phyloP scores from a whole-genome alignment of 1,140 invertebrate species.

The Babylonia areolata region DNA sequence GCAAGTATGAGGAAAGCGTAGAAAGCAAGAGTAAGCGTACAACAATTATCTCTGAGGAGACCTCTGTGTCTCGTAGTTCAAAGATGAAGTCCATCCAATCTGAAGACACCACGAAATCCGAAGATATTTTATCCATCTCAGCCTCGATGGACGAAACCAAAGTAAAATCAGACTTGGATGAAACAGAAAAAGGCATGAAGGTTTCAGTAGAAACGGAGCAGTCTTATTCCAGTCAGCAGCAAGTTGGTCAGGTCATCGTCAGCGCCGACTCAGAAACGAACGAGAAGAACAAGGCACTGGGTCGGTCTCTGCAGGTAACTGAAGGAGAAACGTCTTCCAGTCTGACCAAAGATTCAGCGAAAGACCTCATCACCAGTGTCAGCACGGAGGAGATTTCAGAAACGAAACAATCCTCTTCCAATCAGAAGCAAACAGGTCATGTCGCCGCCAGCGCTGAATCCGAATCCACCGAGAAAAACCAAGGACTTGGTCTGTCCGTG shows the following conservation, averaged over 20 bases:
- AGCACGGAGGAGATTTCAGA: conserved; percentile 18
- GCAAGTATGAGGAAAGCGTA: neutral
- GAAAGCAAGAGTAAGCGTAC: neutral
- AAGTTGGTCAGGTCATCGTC: neutral
- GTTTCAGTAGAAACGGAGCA: conserved; percentile 1
- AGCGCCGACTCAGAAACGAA: neutral
- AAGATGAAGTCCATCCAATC: neutral
- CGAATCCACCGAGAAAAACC: neutral
- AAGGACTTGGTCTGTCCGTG: neutral
- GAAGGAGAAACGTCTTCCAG: neutral
- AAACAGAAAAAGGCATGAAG: neutral
- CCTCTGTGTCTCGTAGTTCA: neutral
- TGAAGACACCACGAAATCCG: neutral
- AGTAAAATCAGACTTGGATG: neutral
- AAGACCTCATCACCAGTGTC: neutral
- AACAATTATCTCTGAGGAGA: neutral
- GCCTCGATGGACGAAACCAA: neutral
- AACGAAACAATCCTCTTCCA: conserved; percentile 14
- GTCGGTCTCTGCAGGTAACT: neutral
- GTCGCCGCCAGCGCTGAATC: neutral
- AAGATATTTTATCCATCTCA: neutral
- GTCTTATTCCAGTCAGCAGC: neutral
- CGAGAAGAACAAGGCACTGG: neutral
- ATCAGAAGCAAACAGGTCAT: neutral
- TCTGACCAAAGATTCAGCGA: neutral